A percentile compares a stretch with the other conserved stretches of the same genome.
Conservation (phyloP, 2,888 invertebrate genomes). For the Apotomis betuletana region DNA sequence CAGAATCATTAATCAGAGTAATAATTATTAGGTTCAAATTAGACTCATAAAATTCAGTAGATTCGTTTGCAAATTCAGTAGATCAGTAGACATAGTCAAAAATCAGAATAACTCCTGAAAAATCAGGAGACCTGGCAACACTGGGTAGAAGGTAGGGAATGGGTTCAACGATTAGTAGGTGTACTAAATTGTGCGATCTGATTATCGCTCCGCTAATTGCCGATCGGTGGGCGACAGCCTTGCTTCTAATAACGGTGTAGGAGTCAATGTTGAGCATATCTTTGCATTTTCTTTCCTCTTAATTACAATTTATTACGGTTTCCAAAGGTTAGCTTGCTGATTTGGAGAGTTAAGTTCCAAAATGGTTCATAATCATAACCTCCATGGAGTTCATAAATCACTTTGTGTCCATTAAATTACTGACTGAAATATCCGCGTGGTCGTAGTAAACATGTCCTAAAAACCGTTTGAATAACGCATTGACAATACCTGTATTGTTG, state of each 20-base stretch:
- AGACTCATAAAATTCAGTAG: no score
- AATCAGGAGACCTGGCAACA: no score
- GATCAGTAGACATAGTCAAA: no score
- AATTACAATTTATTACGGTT: slow-evolving; percentile 9
- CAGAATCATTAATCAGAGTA: no score
- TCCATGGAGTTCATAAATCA: slow-evolving; percentile 6
- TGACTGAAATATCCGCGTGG: not conserved
- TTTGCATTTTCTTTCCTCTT: slow-evolving; percentile 33
- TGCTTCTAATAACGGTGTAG: slow-evolving; percentile 50
- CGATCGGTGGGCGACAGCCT: slow-evolving; percentile 57
- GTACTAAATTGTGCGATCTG: slow-evolving; percentile 46
- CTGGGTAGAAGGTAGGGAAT: slow-evolving; percentile 23
- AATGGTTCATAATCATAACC: slow-evolving; percentile 10
- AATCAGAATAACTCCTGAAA: no score
- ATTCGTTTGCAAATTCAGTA: no score
- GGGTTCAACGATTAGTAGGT: slow-evolving; percentile 36
- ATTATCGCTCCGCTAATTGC: slow-evolving; percentile 53
- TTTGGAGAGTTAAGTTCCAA: not conserved
- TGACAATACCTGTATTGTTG: slow-evolving; percentile 36
- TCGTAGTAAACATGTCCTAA: slow-evolving; percentile 15
- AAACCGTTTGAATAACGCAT: slow-evolving; percentile 17
- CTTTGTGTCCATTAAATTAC: slow-evolving; percentile 1
- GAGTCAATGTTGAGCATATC: slow-evolving; percentile 47
- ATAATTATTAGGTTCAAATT: no score
- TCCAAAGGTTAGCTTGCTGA: not conserved